These are phyloP conservation scores for Semotilus atromaculatus DNA, from an alignment of 2,797 vertebrate species.

Conservation along the genomic window DNA sequence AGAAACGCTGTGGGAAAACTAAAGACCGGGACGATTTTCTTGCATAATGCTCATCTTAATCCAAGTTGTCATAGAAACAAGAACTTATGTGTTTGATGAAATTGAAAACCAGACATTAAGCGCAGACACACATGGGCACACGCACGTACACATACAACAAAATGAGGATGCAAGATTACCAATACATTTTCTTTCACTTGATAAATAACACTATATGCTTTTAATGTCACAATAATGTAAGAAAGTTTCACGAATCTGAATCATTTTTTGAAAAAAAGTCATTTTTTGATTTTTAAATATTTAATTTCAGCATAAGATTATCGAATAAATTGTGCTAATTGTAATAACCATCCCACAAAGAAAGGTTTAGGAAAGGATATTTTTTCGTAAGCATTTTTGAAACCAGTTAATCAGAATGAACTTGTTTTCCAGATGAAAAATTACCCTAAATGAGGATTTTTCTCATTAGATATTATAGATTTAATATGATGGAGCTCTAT, in stretches of 20 bases:
- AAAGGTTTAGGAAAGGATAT: background rate
- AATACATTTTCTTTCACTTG: background rate
- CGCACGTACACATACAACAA: background rate
- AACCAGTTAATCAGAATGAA: background rate
- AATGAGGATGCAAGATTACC: conserved; percentile 11
- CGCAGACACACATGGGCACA: background rate
- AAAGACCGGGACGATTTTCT: conserved; percentile 10
- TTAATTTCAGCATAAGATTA: background rate
- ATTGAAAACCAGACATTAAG: conserved; percentile 25
- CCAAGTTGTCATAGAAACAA: conserved; percentile 51
- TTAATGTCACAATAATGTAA: background rate
- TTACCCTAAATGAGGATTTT: background rate
- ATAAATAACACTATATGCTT: background rate
- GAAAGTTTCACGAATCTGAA: background rate
- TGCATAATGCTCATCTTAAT: conserved; percentile 2
- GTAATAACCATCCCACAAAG: background rate
- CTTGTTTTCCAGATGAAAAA: background rate
- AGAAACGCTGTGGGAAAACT: background rate
- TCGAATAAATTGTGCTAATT: background rate
- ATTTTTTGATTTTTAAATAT: background rate
- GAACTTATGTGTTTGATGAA: conserved; percentile 27
- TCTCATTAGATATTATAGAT: background rate
- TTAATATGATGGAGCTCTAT: too few relatives aligned
- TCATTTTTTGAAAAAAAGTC: too few relatives aligned
- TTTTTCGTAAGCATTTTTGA: background rate